phyloP scores from a whole-genome alignment of 2,797 vertebrate genomes.

The Microctenopoma lineatum region DNA sequence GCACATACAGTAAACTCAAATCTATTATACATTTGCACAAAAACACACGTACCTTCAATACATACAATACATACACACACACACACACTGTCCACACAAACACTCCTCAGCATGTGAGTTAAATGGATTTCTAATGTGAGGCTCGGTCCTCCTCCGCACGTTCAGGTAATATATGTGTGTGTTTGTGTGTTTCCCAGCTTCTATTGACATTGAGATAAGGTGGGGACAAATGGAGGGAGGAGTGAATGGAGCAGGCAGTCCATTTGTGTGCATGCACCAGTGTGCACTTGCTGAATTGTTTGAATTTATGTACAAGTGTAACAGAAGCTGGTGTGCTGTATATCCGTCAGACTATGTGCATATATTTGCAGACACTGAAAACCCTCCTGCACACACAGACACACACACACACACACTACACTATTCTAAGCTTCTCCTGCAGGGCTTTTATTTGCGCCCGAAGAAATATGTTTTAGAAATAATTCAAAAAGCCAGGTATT shows the following conservation, averaged over 20 bases:
- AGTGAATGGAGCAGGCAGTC: constrained; percentile 19
- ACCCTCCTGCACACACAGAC: constrained; percentile 8
- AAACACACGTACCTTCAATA: constrained; percentile 3
- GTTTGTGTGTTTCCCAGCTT: constrained; percentile 11
- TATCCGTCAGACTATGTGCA: not conserved
- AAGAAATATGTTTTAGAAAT: constrained; percentile 51
- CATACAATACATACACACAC: constrained; percentile 10
- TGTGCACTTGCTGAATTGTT: not conserved
- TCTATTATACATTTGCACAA: constrained; percentile 17
- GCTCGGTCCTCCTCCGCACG: constrained; percentile 7
- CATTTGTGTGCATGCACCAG: not conserved
- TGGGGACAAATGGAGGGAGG: constrained; percentile 25
- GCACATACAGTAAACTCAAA: constrained; percentile 7
- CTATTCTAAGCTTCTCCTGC: constrained; percentile 28
- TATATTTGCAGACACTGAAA: constrained; percentile 23
- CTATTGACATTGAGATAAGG: constrained; percentile 63
- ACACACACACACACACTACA: constrained; percentile 19
- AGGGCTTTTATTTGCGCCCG: constrained; percentile 8
- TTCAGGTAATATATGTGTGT: constrained; percentile 2
- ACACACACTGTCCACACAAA: constrained; percentile 7
- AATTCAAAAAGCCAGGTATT: constrained; percentile 55
- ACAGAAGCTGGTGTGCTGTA: not conserved
- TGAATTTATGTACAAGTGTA: not conserved
- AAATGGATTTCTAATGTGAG: constrained; percentile 62
- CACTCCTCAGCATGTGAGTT: constrained; percentile 3